A percentile compares a stretch with the other conserved stretches of the same genome.
These are phyloP conservation scores for Leptinotarsa haldemani DNA, from an alignment of 2,888 invertebrate genomes.

Conservation along the genomic window DNA sequence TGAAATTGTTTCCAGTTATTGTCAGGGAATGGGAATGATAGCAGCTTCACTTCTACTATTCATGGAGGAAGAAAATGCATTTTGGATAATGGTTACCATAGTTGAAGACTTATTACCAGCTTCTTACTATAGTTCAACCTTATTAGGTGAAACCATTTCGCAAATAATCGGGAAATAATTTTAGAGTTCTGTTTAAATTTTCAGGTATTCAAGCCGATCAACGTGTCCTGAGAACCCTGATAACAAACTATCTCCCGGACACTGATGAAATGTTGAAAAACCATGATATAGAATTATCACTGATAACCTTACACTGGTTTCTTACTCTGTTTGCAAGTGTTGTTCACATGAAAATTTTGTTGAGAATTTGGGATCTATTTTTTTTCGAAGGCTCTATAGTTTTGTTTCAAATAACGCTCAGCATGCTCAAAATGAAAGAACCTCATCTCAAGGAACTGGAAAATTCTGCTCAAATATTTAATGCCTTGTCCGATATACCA, in stretches of 20 bases:
- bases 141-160: slow-evolving; percentile 72
- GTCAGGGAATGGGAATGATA: slow-evolving; percentile 90
- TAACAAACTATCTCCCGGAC: slow-evolving; percentile 89
- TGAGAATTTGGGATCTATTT: slow-evolving; percentile 96
- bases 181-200: slow-evolving; percentile 40
- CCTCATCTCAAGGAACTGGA: slow-evolving; percentile 85
- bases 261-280: slow-evolving; percentile 91
- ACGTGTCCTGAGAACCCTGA: slow-evolving; percentile 91
- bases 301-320: slow-evolving; percentile 98
- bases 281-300: slow-evolving; percentile 93
- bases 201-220: slow-evolving; percentile 94
- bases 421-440: slow-evolving; percentile 92
- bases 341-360: slow-evolving; percentile 93
- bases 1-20: slow-evolving; percentile 69
- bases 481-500: slow-evolving; percentile 95
- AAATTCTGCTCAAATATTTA: slow-evolving; percentile 98
- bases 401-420: slow-evolving; percentile 92
- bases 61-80: slow-evolving; percentile 97
- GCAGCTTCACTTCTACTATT: slow-evolving; percentile 92
- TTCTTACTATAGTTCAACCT: slow-evolving; percentile 94
- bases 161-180: not conserved
- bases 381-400: slow-evolving; percentile 96
- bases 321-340: slow-evolving; percentile 96
- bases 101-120: slow-evolving; percentile 98
- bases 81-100: slow-evolving; percentile 99